These are phyloP conservation scores for Eristalinus sepulchralis DNA, from an alignment of 2,888 invertebrate species.

Conservation along the genomic window DNA sequence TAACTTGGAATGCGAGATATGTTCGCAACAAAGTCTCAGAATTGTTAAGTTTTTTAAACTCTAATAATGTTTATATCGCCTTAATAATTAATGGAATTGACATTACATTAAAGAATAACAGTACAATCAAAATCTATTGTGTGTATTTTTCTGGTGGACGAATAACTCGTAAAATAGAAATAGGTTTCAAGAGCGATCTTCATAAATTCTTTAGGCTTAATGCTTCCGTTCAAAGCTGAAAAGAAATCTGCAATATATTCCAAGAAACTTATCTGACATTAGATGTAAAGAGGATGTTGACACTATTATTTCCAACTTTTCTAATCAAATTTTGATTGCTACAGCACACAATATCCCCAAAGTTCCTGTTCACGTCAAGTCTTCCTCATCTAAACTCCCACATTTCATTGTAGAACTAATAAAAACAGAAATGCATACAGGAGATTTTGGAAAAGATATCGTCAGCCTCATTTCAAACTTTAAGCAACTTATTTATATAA, in stretches of 20 bases:
- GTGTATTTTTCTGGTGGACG: neutral
- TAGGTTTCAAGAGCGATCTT: no score
- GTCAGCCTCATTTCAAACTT: neutral
- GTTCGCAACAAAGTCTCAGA: neutral
- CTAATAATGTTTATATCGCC: neutral
- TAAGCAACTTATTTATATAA: neutral
- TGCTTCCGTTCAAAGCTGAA: no score
- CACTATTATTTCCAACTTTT: neutral
- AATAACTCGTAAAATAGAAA: no score
- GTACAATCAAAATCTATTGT: neutral
- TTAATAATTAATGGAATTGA: neutral
- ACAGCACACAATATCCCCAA: neutral
- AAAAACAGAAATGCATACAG: no score
- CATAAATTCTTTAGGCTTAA: no score
- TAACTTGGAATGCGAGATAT: constrained; percentile 5
- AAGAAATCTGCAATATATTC: no score
- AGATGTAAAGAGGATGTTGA: neutral
- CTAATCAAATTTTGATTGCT: neutral
- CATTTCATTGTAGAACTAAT: no score
- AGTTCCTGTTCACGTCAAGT: neutral
- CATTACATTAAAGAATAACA: neutral
- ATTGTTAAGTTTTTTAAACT: neutral
- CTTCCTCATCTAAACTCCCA: neutral
- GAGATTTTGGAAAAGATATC: no score
- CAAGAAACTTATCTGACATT: neutral